phyloP scores from a whole-genome alignment of 2,888 invertebrate species.

The Meteorus colon region DNA sequence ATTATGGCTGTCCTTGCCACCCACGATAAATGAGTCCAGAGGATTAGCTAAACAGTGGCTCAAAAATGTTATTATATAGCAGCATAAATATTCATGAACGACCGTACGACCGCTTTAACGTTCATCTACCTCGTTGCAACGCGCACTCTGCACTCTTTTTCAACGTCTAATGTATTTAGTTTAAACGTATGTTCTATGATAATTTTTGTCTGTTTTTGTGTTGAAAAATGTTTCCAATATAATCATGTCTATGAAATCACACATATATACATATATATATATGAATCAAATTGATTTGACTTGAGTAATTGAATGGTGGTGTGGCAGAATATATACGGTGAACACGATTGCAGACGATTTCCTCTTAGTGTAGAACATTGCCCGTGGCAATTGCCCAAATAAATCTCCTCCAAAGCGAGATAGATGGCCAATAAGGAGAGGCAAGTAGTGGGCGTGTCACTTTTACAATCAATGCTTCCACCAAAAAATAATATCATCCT shows the following conservation, averaged over 20 bases:
- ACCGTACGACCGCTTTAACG: conserved; percentile 54
- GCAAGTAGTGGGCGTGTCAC: conserved; percentile 63
- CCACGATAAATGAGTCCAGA: conserved; percentile 73
- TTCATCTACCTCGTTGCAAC: conserved; percentile 47
- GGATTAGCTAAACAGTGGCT: conserved; percentile 74
- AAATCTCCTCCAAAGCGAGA: conserved; percentile 56
- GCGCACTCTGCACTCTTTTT: conserved; percentile 38
- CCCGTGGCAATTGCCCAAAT: conserved; percentile 60
- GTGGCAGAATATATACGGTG: not conserved
- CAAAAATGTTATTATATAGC: conserved; percentile 74
- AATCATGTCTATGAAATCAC: not conserved
- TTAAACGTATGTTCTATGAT: not conserved
- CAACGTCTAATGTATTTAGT: not conserved
- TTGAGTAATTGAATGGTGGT: conserved; percentile 11
- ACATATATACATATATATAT: not conserved
- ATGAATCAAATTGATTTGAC: not conserved
- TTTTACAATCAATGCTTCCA: conserved; percentile 36
- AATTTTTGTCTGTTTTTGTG: not conserved
- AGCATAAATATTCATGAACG: conserved; percentile 73
- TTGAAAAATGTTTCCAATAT: not conserved
- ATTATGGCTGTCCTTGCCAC: conserved; percentile 72
- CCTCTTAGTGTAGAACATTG: conserved; percentile 57
- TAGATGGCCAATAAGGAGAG: conserved; percentile 64
- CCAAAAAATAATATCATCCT: conserved; percentile 10
- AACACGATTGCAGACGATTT: conserved; percentile 45